These are phyloP conservation scores for Patella caerulea DNA, from an alignment of 2,888 invertebrate genomes.

Conservation along the genomic window DNA sequence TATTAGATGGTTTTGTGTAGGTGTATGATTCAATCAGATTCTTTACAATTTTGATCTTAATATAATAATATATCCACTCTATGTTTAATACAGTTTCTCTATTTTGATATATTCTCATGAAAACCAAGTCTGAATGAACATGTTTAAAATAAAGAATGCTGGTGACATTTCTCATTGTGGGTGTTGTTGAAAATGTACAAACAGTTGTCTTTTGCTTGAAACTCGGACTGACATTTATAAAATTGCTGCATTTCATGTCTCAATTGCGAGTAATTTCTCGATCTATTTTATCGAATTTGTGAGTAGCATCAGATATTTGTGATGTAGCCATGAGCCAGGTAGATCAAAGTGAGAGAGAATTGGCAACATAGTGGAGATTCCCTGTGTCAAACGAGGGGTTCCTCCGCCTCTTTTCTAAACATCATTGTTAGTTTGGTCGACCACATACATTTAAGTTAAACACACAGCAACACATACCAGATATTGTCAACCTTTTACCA, in stretches of 20 bases:
- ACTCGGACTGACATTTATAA: constrained; percentile 1
- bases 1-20: too few species aligned
- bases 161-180: constrained; percentile 4
- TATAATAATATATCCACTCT: too few species aligned
- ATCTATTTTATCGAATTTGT: constrained; percentile 5
- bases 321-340: background rate
- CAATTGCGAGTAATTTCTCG: constrained; percentile 2
- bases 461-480: constrained; percentile 1
- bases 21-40: too few species aligned
- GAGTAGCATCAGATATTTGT: constrained; percentile 10
- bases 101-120: too few species aligned
- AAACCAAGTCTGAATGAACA: too few species aligned
- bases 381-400: background rate
- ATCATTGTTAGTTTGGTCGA: constrained; percentile 3
- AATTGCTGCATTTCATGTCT: constrained; percentile 5
- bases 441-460: constrained; percentile 9
- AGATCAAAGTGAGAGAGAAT: constrained; percentile 6
- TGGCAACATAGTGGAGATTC: constrained; percentile 10
- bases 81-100: too few species aligned
- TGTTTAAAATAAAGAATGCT: background rate
- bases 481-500: background rate
- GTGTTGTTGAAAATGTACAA: background rate
- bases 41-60: too few species aligned
- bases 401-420: constrained; percentile 10
- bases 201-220: background rate